These are phyloP conservation scores for Diadema setosum DNA, from an alignment of 35 echinoderm and acorn worm species.

Conservation along the genomic window DNA sequence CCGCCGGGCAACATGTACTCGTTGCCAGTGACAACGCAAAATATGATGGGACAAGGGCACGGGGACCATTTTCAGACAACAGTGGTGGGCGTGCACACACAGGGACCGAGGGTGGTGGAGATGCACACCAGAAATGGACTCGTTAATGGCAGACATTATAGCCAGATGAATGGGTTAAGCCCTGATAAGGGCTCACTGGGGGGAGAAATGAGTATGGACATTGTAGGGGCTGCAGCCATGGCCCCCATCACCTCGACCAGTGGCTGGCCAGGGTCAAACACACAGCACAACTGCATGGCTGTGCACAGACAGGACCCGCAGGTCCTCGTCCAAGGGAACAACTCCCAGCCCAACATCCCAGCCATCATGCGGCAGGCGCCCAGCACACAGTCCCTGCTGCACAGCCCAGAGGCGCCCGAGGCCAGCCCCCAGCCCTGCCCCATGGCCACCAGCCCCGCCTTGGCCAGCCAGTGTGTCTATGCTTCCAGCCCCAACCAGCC, in stretches of 20 bases:
- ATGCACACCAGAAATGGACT: conserved; percentile 26
- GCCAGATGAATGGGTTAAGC: conserved; percentile 23
- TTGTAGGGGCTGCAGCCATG: conserved; percentile 5
- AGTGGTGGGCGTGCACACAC: conserved; percentile 5
- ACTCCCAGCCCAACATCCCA: conserved; percentile 2
- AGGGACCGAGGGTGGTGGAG: conserved; percentile 21
- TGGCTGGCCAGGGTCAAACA: neutral
- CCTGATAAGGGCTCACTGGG: conserved; percentile 12
- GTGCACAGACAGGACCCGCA: neutral
- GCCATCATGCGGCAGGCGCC: conserved; percentile 43
- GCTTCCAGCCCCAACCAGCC: conserved; percentile 29
- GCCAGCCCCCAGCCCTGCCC: neutral
- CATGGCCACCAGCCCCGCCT: neutral
- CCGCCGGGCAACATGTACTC: conserved; percentile 47
- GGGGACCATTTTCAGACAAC: neutral
- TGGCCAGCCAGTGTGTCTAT: neutral
- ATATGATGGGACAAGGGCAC: neutral
- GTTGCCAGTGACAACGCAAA: neutral
- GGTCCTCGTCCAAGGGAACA: neutral
- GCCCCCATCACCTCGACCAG: neutral
- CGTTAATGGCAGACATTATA: conserved; percentile 17
- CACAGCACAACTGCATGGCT: neutral
- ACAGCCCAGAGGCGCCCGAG: neutral
- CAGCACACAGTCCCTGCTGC: conserved; percentile 37
- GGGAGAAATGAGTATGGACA: conserved; percentile 34